A percentile compares a stretch with the other conserved stretches of the same genome.
phyloP scores from a whole-genome alignment of 2,888 invertebrate species.

The Macropis europaea region DNA sequence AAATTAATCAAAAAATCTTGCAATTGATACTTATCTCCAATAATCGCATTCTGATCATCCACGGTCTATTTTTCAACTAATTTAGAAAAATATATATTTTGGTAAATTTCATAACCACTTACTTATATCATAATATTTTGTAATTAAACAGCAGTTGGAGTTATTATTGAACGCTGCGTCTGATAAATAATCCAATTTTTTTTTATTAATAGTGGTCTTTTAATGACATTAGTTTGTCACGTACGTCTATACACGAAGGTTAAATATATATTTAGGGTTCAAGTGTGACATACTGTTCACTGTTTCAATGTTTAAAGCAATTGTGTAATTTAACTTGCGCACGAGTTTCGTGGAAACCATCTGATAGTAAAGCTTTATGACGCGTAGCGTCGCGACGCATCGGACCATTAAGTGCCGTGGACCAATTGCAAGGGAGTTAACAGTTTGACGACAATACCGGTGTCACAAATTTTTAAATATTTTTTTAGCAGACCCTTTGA shows the following conservation, averaged over 20 bases:
- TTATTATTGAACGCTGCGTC: no score
- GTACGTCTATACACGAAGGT: neutral
- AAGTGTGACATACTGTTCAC: constrained; percentile 5
- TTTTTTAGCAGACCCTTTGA: neutral
- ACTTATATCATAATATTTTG: no score
- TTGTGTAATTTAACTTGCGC: constrained; percentile 49
- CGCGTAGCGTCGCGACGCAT: constrained; percentile 72
- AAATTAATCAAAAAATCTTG: no score
- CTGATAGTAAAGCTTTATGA: constrained; percentile 67
- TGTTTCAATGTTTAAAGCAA: constrained; percentile 14
- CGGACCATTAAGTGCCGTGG: constrained; percentile 54
- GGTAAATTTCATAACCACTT: no score
- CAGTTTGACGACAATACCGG: constrained; percentile 18
- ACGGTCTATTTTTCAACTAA: no score
- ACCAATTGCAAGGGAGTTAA: constrained; percentile 26
- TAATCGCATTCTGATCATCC: no score
- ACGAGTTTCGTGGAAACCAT: constrained; percentile 61
- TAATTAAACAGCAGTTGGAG: no score
- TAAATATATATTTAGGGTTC: constrained; percentile 17
- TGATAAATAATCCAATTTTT: no score
- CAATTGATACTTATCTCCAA: no score
- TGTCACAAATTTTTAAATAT: neutral
- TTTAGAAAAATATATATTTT: no score
- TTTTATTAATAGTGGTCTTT: no score
- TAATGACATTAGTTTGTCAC: no score